phyloP scores from a whole-genome alignment of 2,888 invertebrate genomes.

The Ferrisia virgata region DNA sequence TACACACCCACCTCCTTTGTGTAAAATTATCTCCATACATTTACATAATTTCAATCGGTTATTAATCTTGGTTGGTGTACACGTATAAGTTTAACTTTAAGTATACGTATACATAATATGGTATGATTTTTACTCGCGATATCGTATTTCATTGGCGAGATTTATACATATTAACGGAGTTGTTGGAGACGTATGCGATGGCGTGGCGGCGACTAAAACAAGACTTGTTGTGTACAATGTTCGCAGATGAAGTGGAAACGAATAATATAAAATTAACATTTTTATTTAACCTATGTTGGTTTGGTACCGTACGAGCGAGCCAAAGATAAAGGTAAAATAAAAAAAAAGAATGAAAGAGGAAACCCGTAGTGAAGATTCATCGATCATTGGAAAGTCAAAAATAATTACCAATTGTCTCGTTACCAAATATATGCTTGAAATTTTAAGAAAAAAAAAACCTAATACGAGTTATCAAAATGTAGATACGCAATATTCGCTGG shows the following conservation, averaged over 20 bases:
- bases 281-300: not conserved
- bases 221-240: not conserved
- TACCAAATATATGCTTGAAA: not conserved
- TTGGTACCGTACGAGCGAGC: too few species aligned
- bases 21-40: constrained; percentile 31
- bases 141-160: not conserved
- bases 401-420: not conserved
- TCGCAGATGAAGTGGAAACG: not conserved
- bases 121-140: constrained; percentile 27
- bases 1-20: constrained; percentile 25
- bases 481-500: not conserved
- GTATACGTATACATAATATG: constrained; percentile 2
- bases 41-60: constrained; percentile 40
- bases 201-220: too few species aligned
- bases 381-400: not conserved
- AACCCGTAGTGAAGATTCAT: not conserved
- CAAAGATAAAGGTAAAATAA: not conserved
- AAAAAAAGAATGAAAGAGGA: not conserved
- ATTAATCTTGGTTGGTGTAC: constrained; percentile 40
- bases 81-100: too few species aligned
- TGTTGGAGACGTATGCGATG: not conserved
- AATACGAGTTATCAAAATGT: not conserved
- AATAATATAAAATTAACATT: not conserved
- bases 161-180: not conserved
- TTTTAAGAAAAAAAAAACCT: not conserved